These are phyloP conservation scores for Xestia sexstrigata DNA, from an alignment of 2,888 invertebrate genomes.

Conservation along the genomic window DNA sequence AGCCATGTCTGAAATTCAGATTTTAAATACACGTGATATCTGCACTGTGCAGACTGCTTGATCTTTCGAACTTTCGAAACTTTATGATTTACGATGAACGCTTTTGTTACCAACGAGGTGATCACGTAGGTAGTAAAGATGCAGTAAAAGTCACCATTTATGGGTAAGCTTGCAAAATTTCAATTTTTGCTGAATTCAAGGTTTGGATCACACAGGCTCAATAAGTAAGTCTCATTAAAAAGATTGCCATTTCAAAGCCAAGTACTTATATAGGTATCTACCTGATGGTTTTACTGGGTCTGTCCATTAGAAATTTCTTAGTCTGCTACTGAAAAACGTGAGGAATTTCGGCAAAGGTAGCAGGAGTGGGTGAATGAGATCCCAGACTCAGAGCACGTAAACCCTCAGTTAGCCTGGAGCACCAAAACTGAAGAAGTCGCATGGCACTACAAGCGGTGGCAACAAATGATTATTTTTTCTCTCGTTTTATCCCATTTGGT, in stretches of 20 bases:
- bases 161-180: slow-evolving; percentile 14
- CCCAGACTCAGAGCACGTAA: neutral
- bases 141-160: slow-evolving; percentile 1
- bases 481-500: no score
- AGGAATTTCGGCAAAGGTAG: neutral
- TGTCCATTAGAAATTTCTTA: neutral
- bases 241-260: neutral
- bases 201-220: neutral
- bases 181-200: slow-evolving; percentile 8
- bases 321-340: neutral
- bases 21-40: slow-evolving; percentile 4
- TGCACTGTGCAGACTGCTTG: slow-evolving; percentile 2
- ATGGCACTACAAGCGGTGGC: neutral
- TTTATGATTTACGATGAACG: slow-evolving; percentile 10
- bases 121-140: slow-evolving; percentile 29
- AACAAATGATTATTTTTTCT: no score
- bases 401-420: neutral
- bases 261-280: neutral
- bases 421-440: neutral
- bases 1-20: neutral
- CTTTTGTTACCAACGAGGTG: slow-evolving; percentile 18
- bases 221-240: neutral
- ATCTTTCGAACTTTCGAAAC: slow-evolving; percentile 25
- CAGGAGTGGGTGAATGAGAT: neutral
- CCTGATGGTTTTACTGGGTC: neutral